Evolutionary conservation across 2,113 vertebrate species (phyloP).

Genomic region (Mirza zaza): DNA sequence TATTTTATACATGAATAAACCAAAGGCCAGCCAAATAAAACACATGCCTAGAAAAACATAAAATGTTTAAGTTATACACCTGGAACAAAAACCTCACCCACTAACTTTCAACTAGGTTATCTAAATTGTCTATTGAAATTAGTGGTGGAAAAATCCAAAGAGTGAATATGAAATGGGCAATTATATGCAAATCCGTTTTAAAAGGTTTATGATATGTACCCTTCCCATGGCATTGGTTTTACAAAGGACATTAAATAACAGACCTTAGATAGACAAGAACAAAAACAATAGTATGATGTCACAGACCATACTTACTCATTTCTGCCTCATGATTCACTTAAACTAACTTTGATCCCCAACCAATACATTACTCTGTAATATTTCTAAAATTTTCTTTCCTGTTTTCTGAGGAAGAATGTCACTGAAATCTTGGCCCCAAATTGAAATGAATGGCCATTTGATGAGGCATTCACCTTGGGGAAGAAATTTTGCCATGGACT

Average conservation of each 20-base stretch:
- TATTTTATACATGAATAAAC: not conserved
- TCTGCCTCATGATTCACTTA: conserved; percentile 40
- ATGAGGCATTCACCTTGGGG: conserved; percentile 16
- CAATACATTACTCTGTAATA: not conserved
- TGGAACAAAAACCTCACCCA: not conserved
- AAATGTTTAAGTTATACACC: not conserved
- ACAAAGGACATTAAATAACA: conserved; percentile 14
- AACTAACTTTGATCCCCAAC: not conserved
- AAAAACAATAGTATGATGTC: conserved; percentile 38
- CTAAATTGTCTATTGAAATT: not conserved
- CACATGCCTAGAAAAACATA: not conserved
- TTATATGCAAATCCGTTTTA: not conserved
- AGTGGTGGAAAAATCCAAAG: not conserved
- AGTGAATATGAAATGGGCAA: not conserved
- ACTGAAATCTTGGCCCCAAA: conserved; percentile 18
- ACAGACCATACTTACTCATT: conserved; percentile 31
- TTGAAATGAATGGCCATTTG: conserved; percentile 46
- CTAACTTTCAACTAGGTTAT: not conserved
- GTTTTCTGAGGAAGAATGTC: not conserved
- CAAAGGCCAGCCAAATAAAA: not conserved
- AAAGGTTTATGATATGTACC: not conserved
- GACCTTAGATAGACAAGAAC: not conserved
- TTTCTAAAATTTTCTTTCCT: conserved; percentile 36
- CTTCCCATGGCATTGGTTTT: not conserved
- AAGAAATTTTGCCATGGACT: conserved; percentile 24